Evolutionary conservation across 2,888 invertebrate genomes (phyloP).

Genomic region (Noctua janthina): DNA sequence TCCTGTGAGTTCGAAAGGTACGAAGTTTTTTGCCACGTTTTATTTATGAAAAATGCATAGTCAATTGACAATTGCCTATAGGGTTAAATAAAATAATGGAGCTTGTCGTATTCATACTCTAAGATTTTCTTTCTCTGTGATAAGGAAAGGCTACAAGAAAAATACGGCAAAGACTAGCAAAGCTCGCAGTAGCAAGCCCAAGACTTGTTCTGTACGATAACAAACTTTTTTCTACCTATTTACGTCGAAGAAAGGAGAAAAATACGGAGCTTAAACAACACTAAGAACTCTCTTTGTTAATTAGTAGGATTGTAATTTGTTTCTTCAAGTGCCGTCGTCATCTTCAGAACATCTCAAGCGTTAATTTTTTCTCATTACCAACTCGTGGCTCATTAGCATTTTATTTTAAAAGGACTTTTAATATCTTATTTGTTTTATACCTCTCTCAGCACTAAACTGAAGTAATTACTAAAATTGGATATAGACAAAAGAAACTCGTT

Average conservation of each 20-base stretch:
- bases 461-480: constrained; percentile 24
- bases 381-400: constrained; percentile 55
- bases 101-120: constrained; percentile 26
- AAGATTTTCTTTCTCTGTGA: constrained; percentile 12
- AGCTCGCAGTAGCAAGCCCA: constrained; percentile 29
- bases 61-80: background rate
- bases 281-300: constrained; percentile 56
- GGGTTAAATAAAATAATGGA: background rate
- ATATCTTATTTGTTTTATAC: constrained; percentile 36
- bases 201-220: constrained; percentile 52
- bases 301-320: constrained; percentile 57
- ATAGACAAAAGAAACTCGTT: constrained; percentile 3
- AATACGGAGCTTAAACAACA: constrained; percentile 55
- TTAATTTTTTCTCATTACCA: constrained; percentile 58
- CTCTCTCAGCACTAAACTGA: constrained; percentile 10
- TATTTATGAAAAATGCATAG: background rate
- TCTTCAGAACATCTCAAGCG: constrained; percentile 56
- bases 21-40: no score
- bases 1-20: background rate
- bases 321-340: constrained; percentile 48
- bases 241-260: constrained; percentile 48
- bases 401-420: constrained; percentile 46
- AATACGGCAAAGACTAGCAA: constrained; percentile 43
- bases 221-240: constrained; percentile 59
- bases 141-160: constrained; percentile 44